phyloP scores from a whole-genome alignment of 2,113 vertebrate genomes.

The Zeus faber region DNA sequence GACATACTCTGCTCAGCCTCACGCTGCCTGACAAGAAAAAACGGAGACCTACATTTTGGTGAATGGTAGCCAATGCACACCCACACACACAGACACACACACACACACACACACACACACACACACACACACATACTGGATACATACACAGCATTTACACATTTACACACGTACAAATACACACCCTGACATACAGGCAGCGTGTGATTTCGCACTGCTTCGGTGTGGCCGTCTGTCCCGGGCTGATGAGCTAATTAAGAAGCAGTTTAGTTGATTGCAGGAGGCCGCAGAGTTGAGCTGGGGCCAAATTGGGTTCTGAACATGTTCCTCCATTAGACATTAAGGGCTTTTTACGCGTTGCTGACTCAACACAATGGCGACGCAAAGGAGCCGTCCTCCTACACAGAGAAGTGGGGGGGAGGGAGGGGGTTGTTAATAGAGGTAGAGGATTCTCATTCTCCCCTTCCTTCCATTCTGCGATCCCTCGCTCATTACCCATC shows the following conservation, averaged over 20 bases:
- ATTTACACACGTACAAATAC: too few relatives aligned
- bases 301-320: constrained; percentile 27
- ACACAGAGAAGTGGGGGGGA: constrained; percentile 10
- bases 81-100: constrained; percentile 9
- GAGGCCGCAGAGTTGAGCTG: constrained; percentile 21
- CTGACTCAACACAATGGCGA: constrained; percentile 56
- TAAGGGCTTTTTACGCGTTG: constrained; percentile 49
- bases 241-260: constrained; percentile 54
- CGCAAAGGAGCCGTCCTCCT: constrained; percentile 26
- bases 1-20: constrained; percentile 34
- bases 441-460: constrained; percentile 34
- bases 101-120: not conserved
- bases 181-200: too few relatives aligned
- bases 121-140: not conserved
- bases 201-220: constrained; percentile 18
- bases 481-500: not conserved
- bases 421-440: constrained; percentile 53
- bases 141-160: not conserved
- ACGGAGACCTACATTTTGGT: constrained; percentile 16
- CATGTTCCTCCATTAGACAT: constrained; percentile 41
- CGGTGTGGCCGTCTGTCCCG: constrained; percentile 44
- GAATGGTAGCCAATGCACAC: constrained; percentile 29
- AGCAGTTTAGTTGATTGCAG: constrained; percentile 38
- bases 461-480: not conserved
- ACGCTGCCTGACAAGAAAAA: constrained; percentile 18